Conservation (phyloP, 1,140 invertebrate species). For the Pissodes strobi region DNA sequence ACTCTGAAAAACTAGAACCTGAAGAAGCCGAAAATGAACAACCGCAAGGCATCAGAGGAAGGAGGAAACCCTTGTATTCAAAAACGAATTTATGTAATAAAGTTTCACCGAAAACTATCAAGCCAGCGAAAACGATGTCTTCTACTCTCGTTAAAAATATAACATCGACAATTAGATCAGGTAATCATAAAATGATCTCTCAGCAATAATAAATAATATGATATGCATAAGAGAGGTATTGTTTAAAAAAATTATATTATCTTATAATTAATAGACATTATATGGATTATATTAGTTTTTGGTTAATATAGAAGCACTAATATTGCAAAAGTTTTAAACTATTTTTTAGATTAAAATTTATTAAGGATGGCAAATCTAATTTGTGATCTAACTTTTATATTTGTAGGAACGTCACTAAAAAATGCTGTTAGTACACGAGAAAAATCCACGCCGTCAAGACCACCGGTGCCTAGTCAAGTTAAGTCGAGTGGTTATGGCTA, state of each 20-base stretch:
- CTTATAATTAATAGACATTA: too few relatives aligned
- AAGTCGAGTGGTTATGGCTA: slow-evolving; percentile 42
- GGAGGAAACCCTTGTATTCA: slow-evolving; percentile 74
- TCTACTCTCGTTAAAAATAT: slow-evolving; percentile 50
- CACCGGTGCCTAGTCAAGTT: slow-evolving; percentile 22
- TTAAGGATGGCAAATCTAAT: too few relatives aligned
- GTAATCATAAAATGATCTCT: too few relatives aligned
- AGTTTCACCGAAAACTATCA: slow-evolving; percentile 40
- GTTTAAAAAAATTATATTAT: too few relatives aligned
- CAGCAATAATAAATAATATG: too few relatives aligned
- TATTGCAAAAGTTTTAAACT: too few relatives aligned
- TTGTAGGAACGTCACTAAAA: slow-evolving; percentile 36
- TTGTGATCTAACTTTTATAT: too few relatives aligned
- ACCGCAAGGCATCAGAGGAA: slow-evolving; percentile 74
- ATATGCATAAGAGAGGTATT: too few relatives aligned
- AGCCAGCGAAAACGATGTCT: slow-evolving; percentile 44
- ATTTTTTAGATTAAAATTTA: too few relatives aligned
- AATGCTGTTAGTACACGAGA: slow-evolving; percentile 33
- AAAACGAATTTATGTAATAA: slow-evolving; percentile 41
- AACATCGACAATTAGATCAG: slow-evolving; percentile 41
- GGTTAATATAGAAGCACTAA: too few relatives aligned
- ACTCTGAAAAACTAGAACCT: slow-evolving; percentile 4
- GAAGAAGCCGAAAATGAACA: slow-evolving; percentile 54
- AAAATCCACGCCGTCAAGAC: slow-evolving; percentile 33
- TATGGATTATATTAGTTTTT: too few relatives aligned